phyloP scores from a whole-genome alignment of 2,113 vertebrate genomes.

The Vidua chalybeata region DNA sequence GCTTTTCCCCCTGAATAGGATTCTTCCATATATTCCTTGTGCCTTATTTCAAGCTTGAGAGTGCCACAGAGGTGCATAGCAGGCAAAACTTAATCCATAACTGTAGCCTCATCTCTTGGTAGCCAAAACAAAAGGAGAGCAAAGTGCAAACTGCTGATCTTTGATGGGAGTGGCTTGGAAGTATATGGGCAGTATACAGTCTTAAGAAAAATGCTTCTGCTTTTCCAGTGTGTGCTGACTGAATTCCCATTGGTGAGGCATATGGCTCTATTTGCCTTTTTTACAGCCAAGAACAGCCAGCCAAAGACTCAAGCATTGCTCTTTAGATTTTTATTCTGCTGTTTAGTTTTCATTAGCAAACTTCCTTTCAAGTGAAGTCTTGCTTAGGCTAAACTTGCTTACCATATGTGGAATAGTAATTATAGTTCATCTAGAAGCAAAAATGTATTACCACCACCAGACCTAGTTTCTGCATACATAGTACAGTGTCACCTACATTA shows the following conservation, averaged over 20 bases:
- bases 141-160: not conserved
- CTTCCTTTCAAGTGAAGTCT: not conserved
- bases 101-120: not conserved
- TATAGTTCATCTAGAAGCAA: not conserved
- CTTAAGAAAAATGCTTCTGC: not conserved
- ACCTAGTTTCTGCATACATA: not conserved
- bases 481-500: fast-evolving
- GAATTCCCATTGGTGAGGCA: not conserved
- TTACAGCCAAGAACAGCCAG: not conserved
- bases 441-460: not conserved
- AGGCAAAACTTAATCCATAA: not conserved
- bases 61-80: not conserved
- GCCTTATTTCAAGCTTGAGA: not conserved
- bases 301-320: not conserved
- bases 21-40: not conserved
- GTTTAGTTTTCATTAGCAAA: not conserved
- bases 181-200: not conserved
- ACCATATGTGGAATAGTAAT: not conserved
- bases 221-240: not conserved
- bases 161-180: not conserved
- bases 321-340: not conserved
- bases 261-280: not conserved
- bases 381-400: not conserved
- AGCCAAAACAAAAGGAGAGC: not conserved
- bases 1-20: not conserved